Base-by-base conservation (phyloP, 2,888 invertebrate species). In the Yponomeuta cagnagella region DNA sequence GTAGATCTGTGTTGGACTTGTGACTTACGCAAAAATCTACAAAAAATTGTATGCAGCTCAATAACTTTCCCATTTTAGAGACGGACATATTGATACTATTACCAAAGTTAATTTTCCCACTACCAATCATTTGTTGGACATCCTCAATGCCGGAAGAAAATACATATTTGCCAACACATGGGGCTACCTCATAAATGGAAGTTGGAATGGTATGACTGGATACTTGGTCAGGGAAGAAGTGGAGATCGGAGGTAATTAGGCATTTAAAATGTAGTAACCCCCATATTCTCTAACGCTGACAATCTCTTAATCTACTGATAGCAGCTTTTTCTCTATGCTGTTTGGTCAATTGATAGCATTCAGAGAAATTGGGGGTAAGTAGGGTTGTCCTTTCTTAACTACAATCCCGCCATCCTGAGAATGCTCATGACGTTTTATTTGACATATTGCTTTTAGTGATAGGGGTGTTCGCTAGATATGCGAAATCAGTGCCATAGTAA, bases 161-260 rank as follows among this genome's bases (percentile, higher is more conserved):
- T 93, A 91, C 79, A 78, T 92, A 2, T 90, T 93, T 73, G 89
- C 91, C 52, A 82, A 89, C 66, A 93, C 94, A 0, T 95, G 95
- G 95, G 95, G 95, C 1, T 95, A 95, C 76, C 82, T 79, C 70
- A 82, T 90, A 67, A 93, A 93, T 73, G 89, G 93, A 1, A 89
- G 93, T 3, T 95, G 95, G 94, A 95, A 88, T 77, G 95, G 95
- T 33, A 94, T 95, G 94, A 94, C 94, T 72, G 95, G 95, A 0
- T 92, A 93, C 77, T 82, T 95, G 73, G 87, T 90, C 0, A 85
- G 93, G 72, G 89, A 91, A 66, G 92, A 93, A 80, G 94, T 93
- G 8, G 95, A 95, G 75, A 92, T 95, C 73, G 95, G 94, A 85
- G 94, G 94, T 93, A 81, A 68, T 8, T 8, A 43, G 33, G 5